phyloP scores from a whole-genome alignment of 2,113 vertebrate genomes.

The Australoheros scitulus region DNA sequence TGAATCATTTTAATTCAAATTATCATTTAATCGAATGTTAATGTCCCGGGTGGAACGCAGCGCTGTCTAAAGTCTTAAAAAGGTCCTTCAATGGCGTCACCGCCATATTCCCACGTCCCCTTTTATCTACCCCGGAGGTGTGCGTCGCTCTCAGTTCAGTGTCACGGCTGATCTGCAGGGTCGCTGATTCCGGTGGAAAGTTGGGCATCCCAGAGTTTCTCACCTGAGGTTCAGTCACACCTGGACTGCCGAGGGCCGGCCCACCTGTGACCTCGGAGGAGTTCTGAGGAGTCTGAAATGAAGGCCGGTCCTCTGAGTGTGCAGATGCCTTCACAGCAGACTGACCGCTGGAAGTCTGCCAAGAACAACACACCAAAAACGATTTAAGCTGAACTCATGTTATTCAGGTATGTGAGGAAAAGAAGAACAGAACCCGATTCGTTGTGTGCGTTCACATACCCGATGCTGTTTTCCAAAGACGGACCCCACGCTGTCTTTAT shows the following conservation, averaged over 20 bases:
- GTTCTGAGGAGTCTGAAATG: conserved; percentile 63
- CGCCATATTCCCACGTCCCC: conserved; percentile 58
- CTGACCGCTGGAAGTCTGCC: neutral
- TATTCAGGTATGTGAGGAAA: neutral
- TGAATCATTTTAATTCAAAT: fast-evolving
- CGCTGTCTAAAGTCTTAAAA: conserved; percentile 87
- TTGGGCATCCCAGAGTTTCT: conserved; percentile 74
- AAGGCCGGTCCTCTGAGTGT: conserved; percentile 71
- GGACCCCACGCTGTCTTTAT: fast-evolving
- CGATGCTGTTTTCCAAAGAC: neutral
- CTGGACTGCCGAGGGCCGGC: conserved; percentile 16
- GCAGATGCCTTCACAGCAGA: neutral
- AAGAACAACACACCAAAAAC: neutral
- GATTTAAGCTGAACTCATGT: neutral
- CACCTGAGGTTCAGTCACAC: neutral
- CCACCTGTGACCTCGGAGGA: neutral
- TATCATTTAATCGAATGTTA: fast-evolving
- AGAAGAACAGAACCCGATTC: too few species aligned
- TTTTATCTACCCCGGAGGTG: conserved; percentile 6
- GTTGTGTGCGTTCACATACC: neutral
- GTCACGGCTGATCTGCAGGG: conserved; percentile 76
- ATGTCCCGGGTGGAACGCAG: conserved; percentile 57
- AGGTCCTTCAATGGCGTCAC: conserved; percentile 84
- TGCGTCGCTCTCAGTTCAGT: conserved; percentile 51
- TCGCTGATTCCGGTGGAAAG: conserved; percentile 78